phyloP scores from a whole-genome alignment of 2,888 invertebrate genomes.

The Phengaris arion region DNA sequence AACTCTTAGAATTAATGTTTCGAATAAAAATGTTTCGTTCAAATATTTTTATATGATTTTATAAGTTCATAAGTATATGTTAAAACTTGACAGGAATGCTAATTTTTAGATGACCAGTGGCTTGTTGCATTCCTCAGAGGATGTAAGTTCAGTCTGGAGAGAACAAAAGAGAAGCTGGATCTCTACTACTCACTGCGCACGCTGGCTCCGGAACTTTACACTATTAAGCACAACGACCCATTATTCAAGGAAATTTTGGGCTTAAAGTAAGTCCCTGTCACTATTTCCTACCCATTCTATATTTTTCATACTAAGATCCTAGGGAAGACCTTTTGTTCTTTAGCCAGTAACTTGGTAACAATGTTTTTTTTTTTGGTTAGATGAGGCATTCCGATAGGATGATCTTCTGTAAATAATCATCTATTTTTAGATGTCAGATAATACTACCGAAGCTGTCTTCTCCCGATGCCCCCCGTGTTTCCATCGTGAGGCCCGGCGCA shows the following conservation, averaged over 20 bases:
- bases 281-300: too few relatives aligned
- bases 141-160: slow-evolving; percentile 82
- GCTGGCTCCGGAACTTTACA: slow-evolving; percentile 73
- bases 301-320: too few relatives aligned
- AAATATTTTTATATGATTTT: too few relatives aligned
- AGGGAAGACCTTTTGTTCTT: too few relatives aligned
- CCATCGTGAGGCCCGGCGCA: slow-evolving; percentile 62
- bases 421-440: slow-evolving; percentile 40
- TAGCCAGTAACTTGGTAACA: too few relatives aligned
- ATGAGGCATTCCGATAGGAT: not conserved
- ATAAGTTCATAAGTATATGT: too few relatives aligned
- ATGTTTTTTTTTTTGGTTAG: not conserved
- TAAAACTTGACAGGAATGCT: not conserved
- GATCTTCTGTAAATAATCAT: not conserved
- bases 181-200: slow-evolving; percentile 74
- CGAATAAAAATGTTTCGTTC: too few relatives aligned
- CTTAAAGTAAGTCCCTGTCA: slow-evolving; percentile 56
- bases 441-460: slow-evolving; percentile 45
- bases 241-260: slow-evolving; percentile 53
- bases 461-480: slow-evolving; percentile 57
- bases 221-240: slow-evolving; percentile 46
- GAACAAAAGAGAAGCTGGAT: slow-evolving; percentile 80
- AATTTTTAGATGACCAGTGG: slow-evolving; percentile 81
- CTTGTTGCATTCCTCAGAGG: slow-evolving; percentile 81
- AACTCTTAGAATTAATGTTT: too few relatives aligned